A percentile compares a stretch with the other conserved stretches of the same genome.
Evolutionary conservation across 2,797 vertebrate species (phyloP).

Genomic region (Helicolenus hilgendorfi): DNA sequence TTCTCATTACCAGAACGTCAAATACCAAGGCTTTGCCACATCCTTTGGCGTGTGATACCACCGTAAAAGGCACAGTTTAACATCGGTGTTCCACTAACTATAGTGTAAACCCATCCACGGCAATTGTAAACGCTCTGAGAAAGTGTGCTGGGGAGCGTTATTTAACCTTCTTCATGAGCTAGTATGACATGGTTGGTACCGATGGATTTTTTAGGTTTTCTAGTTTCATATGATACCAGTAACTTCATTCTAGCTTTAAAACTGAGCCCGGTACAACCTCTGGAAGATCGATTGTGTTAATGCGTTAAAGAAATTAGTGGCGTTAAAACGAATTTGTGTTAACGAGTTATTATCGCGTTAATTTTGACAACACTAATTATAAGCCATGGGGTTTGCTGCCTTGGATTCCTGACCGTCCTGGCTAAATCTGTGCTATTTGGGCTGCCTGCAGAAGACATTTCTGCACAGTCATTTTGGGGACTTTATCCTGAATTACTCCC

Average conservation of each 20-base stretch:
- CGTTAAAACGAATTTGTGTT: not conserved
- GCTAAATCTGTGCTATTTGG: not conserved
- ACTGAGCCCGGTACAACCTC: not conserved
- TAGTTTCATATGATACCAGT: not conserved
- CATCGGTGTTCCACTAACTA: too few relatives aligned
- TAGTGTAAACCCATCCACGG: too few relatives aligned
- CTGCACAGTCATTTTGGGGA: slow-evolving; percentile 40
- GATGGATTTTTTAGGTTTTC: not conserved
- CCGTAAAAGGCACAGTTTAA: too few relatives aligned
- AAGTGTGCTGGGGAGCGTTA: not conserved
- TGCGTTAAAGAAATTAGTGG: not conserved
- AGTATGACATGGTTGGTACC: not conserved
- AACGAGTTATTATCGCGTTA: not conserved
- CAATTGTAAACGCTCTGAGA: too few relatives aligned
- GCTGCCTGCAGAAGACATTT: slow-evolving; percentile 26
- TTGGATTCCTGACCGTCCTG: not conserved
- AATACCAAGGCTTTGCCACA: too few relatives aligned
- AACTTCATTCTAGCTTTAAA: not conserved
- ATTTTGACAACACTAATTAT: not conserved
- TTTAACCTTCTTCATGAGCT: not conserved
- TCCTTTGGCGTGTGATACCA: fast-evolving
- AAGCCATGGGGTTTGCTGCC: not conserved
- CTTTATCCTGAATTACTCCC: slow-evolving; percentile 58
- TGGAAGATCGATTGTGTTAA: not conserved
- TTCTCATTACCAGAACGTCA: too few relatives aligned